Evolutionary conservation across 2,797 vertebrate genomes (phyloP).

Genomic region (Catamblyrhynchus diadema): DNA sequence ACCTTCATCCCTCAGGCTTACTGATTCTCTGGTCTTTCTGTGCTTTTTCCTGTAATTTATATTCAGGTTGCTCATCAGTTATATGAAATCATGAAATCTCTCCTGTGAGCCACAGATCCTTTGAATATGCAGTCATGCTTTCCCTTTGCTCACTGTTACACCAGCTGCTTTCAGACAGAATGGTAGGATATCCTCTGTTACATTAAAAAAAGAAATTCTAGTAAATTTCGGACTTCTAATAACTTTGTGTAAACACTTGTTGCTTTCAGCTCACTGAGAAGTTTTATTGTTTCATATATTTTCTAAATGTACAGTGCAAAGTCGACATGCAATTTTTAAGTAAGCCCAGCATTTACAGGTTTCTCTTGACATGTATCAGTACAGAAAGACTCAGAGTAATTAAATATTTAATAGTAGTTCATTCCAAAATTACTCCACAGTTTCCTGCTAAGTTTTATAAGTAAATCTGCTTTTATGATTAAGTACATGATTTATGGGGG

Average conservation of each 20-base stretch:
- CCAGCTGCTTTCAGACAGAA: constrained; percentile 13
- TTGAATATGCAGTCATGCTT: constrained; percentile 29
- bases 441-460: not conserved
- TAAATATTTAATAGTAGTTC: not conserved
- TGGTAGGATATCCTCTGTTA: not conserved
- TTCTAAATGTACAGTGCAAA: not conserved
- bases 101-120: not conserved
- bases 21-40: not conserved
- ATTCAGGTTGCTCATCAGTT: constrained; percentile 39
- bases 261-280: not conserved
- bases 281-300: not conserved
- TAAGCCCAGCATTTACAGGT: not conserved
- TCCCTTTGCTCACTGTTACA: constrained; percentile 10
- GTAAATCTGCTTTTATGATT: not conserved
- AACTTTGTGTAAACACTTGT: constrained; percentile 31
- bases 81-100: not conserved
- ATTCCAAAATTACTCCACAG: not conserved
- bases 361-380: not conserved
- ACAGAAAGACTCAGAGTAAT: not conserved
- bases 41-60: not conserved
- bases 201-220: not conserved
- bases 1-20: not conserved
- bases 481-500: not conserved
- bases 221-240: constrained; percentile 40
- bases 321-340: not conserved